Percentiles rank a stretch among this genome's conserved stretches.
These are phyloP conservation scores for Decapterus maruadsi DNA, from an alignment of 2,797 vertebrate species.

Conservation along the genomic window DNA sequence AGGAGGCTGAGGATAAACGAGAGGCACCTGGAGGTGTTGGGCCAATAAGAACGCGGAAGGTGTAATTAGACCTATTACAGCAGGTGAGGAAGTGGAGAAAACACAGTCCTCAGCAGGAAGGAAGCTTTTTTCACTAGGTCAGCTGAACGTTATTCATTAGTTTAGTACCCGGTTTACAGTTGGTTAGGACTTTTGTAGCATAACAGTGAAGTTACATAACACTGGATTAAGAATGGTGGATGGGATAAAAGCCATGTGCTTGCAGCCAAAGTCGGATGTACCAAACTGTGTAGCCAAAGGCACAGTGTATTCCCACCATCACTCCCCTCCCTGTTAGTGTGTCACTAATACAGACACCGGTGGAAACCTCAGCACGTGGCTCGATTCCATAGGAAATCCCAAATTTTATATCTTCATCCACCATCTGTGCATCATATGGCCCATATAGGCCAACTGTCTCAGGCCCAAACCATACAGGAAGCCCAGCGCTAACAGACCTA, in stretches of 20 bases:
- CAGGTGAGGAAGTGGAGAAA: constrained; percentile 1
- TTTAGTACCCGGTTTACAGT: background rate
- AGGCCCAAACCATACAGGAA: constrained; percentile 47
- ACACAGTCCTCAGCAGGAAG: background rate
- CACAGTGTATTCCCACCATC: background rate
- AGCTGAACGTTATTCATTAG: background rate
- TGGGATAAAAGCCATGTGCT: background rate
- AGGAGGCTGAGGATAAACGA: background rate
- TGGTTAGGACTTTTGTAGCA: background rate
- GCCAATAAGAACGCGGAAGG: background rate
- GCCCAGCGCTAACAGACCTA: constrained; percentile 30
- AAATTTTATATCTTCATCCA: constrained; percentile 9
- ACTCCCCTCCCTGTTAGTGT: background rate
- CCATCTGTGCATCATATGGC: constrained; percentile 67
- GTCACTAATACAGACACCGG: background rate
- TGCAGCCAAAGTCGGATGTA: background rate
- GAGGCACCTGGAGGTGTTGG: background rate
- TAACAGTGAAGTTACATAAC: background rate
- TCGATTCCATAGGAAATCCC: constrained; percentile 41
- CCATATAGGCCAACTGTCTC: constrained; percentile 35
- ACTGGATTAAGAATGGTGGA: background rate
- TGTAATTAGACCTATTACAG: background rate
- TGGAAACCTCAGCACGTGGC: background rate
- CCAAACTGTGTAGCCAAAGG: constrained; percentile 5
- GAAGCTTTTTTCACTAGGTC: background rate